These are phyloP conservation scores for Ciconia boyciana DNA, from an alignment of 2,113 vertebrate species.

Conservation along the genomic window DNA sequence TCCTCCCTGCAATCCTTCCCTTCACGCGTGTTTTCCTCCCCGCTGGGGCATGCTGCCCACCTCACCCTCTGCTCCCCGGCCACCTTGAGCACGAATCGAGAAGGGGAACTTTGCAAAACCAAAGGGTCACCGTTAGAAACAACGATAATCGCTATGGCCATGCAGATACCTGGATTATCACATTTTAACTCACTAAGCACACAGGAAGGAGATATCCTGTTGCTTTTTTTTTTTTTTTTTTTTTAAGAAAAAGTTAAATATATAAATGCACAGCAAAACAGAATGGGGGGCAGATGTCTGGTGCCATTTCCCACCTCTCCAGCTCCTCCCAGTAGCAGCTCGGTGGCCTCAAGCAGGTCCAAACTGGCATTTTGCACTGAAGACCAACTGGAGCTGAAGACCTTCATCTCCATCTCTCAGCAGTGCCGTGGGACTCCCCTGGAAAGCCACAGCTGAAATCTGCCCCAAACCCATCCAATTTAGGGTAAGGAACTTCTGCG, in stretches of 20 bases:
- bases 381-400: neutral
- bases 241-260: neutral
- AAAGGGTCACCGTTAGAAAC: neutral
- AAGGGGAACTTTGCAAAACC: neutral
- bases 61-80: neutral
- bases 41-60: neutral
- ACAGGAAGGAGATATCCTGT: neutral
- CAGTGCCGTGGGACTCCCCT: neutral
- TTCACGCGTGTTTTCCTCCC: neutral
- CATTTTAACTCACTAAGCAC: neutral
- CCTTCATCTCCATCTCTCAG: neutral
- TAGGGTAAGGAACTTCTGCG: neutral
- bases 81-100: neutral
- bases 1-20: neutral
- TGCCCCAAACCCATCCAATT: neutral
- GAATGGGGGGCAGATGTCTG: neutral
- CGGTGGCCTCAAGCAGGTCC: accelerated
- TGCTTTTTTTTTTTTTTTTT: neutral
- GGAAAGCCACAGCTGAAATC: neutral
- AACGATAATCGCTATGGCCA: too few relatives aligned
- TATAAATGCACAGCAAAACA: neutral
- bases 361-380: neutral
- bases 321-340: neutral
- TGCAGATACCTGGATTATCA: neutral
- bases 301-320: neutral